Base-by-base conservation (phyloP, 1,140 invertebrate species). In the Bombus superbus region DNA sequence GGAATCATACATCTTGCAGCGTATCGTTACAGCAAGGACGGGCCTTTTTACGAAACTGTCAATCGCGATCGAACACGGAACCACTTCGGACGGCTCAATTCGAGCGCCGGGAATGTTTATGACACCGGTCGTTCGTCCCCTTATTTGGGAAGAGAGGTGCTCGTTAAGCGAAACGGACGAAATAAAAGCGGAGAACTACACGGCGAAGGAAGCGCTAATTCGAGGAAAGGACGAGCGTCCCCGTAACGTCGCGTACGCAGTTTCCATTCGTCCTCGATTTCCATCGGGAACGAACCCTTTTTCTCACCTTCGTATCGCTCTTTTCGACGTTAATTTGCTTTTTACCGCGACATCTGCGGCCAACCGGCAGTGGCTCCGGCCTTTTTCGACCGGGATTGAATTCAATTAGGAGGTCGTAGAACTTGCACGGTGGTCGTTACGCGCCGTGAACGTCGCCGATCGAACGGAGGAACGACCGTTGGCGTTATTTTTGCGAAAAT, bases 21-120 rank as follows among this genome's bases (percentile, higher is more conserved):
- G 15, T 44, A 72, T 85, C 83, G 83, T 85, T 85, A 80, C 66
- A 44, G 35, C 62, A 22, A 13, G 22, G n/a, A 79, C 42, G 42
- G 15, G 53, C 62, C 78, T 83, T 85, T 86, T 89, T 89, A 86
- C 84, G 59, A 77, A 89, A 86, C 81, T 79, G 88, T 89, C 88
- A 89, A 86, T 89, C 84, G 69, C 66, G 80, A n/a, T 73, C 87
- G 59, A 68, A 64, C 53, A 75, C 40, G 86, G 88, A 75, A 83
- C 75, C 57, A 80, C 44, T 42, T 28, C 40, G 77, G 88, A 90
- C 81, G 77, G 69, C 86, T 90, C 85, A 90, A 90, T 90, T 87
- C 75, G 86, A 77, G 79, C 69, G 15, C 15, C 13, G 69, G n/a
- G 72, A 90, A 89, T 86, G 85, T 89, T 89, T 84, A 89, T 83